Evolutionary conservation across 53 echinoderm and acorn worm species (phyloP).

Genomic region (Henricia sp.): DNA sequence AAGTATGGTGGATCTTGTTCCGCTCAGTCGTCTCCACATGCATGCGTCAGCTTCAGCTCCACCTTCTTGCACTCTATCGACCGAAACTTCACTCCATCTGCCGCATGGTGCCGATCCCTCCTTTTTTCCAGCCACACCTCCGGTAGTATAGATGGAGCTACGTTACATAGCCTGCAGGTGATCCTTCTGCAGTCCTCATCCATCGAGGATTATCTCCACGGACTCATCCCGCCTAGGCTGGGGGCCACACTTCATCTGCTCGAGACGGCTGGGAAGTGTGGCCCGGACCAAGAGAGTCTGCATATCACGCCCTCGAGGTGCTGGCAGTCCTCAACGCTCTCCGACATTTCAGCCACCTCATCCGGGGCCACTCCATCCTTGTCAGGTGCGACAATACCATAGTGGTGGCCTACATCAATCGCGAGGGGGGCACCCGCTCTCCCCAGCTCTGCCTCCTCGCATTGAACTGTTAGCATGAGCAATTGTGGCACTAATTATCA

Average conservation of each 20-base stretch:
- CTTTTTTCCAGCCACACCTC: constrained; percentile 4
- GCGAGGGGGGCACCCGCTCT: constrained; percentile 44
- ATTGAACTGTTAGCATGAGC: too few relatives aligned
- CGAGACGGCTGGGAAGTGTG: constrained; percentile 1
- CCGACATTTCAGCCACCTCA: not conserved
- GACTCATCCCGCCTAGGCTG: constrained; percentile 13
- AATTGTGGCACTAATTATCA: too few relatives aligned
- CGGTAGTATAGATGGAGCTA: constrained; percentile 17
- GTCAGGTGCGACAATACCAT: constrained; percentile 48
- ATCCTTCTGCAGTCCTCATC: not conserved
- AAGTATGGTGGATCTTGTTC: constrained; percentile 17
- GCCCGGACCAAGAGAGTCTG: not conserved
- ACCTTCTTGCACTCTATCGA: constrained; percentile 18
- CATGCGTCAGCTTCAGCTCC: constrained; percentile 44
- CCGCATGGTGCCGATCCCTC: not conserved
- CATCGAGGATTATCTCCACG: not conserved
- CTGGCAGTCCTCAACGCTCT: constrained; percentile 9
- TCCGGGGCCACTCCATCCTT: not conserved
- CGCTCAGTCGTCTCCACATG: not conserved
- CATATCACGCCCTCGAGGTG: constrained; percentile 31
- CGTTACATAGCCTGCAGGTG: not conserved
- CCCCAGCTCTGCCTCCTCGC: constrained; percentile 11
- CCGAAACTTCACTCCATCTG: not conserved
- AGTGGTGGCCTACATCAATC: constrained; percentile 63
- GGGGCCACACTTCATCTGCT: not conserved